Percentiles rank a stretch among this genome's conserved stretches.
Conservation (phyloP, 2,113 vertebrate genomes). For the Chaetops frenatus region DNA sequence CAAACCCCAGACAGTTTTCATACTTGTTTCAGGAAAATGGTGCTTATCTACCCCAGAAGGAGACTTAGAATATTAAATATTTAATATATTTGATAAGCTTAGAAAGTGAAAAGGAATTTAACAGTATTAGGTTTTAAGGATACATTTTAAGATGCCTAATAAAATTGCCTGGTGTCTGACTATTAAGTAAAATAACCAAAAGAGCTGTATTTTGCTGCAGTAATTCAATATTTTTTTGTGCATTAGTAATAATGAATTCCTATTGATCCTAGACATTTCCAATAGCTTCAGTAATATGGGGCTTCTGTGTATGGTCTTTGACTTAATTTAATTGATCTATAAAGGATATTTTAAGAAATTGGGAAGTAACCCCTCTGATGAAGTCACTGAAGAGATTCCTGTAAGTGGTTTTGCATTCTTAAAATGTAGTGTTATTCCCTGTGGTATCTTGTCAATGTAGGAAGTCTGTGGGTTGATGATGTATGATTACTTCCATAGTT, state of each 20-base stretch:
- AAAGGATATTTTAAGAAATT: neutral
- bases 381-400: neutral
- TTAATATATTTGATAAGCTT: neutral
- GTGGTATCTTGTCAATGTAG: neutral
- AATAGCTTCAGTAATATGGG: neutral
- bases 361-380: neutral
- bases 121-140: neutral
- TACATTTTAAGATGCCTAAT: neutral
- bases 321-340: neutral
- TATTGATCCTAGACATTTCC: neutral
- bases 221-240: neutral
- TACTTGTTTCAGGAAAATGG: neutral
- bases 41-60: neutral
- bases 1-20: neutral
- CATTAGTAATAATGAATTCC: neutral
- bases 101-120: neutral
- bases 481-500: neutral
- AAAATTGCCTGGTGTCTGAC: neutral
- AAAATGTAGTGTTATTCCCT: neutral
- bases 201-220: neutral
- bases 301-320: neutral
- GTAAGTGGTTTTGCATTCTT: neutral
- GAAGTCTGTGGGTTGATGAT: neutral
- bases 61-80: neutral
- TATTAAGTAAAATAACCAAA: neutral